Evolutionary conservation across 2,888 invertebrate species (phyloP), one percentile per base, ranked within the genome.

Genomic region (Nebria salina): DNA sequence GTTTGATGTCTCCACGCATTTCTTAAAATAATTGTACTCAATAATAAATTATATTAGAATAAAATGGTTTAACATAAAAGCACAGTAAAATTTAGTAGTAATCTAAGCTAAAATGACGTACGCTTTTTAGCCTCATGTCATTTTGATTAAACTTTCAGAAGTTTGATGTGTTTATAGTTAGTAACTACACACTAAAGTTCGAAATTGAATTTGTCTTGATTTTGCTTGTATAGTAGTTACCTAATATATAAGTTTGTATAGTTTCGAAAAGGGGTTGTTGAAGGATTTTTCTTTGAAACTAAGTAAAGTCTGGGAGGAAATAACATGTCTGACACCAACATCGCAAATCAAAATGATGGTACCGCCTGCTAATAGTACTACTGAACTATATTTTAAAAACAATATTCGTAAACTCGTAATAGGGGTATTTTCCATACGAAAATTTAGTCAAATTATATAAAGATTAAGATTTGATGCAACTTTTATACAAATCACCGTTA

Each of bases 131-230:
- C 54, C 13, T 2, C 54, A 54, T 54, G 54, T 54, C 54, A 54
- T 54, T 54, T 54, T 2, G 54, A 54, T 5, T 54, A 54, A 54
- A 54, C 54, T 54, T 54, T 8, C 54, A 11, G 54, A 54, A 54
- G 54, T 54, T 54, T 54, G 54, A 54, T 54, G 54, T 54, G 54
- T 54, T 54, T 54, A 54, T 54, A 54, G 54, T 54, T 54, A 54
- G 54, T 54, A 54, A 54, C 54, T 54, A 54, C 54, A 54, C 54
- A 54, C 11, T 54, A 54, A 13, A 54, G 54, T 54, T 54, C 54
- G 13, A 54, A 54, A 54, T 54, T 54, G 54, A 54, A 54, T 54
- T 54, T 54, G 54, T 54, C 54, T 54, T 54, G 54, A 54, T 54
- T 54, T 54, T 54, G 54, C 54, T 54, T 54, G 54, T 54, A 54